phyloP scores from a whole-genome alignment of 2,113 vertebrate species.

The Carassius gibelio region DNA sequence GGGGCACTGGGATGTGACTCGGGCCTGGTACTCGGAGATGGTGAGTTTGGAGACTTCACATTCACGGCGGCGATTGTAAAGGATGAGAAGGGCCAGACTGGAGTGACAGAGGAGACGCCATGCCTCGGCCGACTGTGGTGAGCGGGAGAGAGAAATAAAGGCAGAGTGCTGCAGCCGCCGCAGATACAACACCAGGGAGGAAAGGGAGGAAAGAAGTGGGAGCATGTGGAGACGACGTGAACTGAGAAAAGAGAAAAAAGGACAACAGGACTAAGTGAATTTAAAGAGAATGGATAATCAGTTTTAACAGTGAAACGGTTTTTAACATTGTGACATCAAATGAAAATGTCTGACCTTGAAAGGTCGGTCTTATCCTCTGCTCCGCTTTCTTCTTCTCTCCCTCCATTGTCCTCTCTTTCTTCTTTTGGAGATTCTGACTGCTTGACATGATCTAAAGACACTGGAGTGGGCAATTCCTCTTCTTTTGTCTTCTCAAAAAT shows the following conservation, averaged over 20 bases:
- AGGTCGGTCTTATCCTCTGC: conserved; percentile 75
- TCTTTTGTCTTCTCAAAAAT: conserved; percentile 68
- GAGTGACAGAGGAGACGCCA: conserved; percentile 81
- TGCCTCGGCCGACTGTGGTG: conserved; percentile 75
- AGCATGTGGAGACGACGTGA: conserved; percentile 72
- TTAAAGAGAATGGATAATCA: too few species aligned
- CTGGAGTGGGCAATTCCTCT: conserved; percentile 61
- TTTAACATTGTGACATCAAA: background rate
- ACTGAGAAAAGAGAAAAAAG: conserved; percentile 52
- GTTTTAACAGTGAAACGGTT: too few species aligned
- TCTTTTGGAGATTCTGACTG: conserved; percentile 60
- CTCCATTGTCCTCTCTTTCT: conserved; percentile 64
- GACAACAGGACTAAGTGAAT: too few species aligned
- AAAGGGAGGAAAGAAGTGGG: conserved; percentile 77
- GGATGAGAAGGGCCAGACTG: conserved; percentile 79
- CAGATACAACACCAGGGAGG: conserved; percentile 75
- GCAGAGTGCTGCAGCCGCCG: conserved; percentile 76
- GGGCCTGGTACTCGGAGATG: conserved; percentile 74
- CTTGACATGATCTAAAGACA: conserved; percentile 63
- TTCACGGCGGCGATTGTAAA: conserved; percentile 79
- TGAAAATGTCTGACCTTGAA: conserved; percentile 63
- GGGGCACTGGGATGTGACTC: conserved; percentile 57
- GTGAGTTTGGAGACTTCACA: conserved; percentile 80
- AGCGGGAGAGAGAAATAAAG: conserved; percentile 74
- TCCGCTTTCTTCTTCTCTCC: conserved; percentile 73